A percentile compares a stretch with the other conserved stretches of the same genome.
phyloP scores from a whole-genome alignment of 2,888 invertebrate species.

The Drosophila macrothrix region DNA sequence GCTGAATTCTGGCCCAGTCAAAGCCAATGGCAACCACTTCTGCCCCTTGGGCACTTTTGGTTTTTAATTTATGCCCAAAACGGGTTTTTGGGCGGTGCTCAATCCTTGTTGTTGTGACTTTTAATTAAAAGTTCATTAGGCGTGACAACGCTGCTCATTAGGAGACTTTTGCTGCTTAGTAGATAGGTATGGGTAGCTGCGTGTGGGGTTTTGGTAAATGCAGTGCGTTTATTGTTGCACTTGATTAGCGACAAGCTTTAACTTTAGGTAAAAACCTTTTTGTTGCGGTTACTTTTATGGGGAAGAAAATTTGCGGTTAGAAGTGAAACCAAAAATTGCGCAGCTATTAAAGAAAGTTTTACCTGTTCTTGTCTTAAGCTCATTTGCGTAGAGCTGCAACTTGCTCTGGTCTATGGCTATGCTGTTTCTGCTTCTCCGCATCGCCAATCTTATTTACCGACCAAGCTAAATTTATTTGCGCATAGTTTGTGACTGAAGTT shows the following conservation, averaged over 20 bases:
- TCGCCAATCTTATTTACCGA: slow-evolving; percentile 11
- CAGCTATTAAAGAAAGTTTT: slow-evolving; percentile 61
- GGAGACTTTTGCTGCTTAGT: slow-evolving; percentile 42
- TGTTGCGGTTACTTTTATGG: slow-evolving; percentile 48
- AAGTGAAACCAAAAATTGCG: slow-evolving; percentile 48
- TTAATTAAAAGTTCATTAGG: slow-evolving; percentile 80
- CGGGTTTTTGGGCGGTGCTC: slow-evolving; percentile 53
- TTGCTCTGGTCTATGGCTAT: slow-evolving; percentile 5
- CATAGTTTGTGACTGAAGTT: slow-evolving; percentile 74
- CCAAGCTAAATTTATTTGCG: slow-evolving; percentile 66
- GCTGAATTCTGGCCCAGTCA: background rate
- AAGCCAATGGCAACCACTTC: slow-evolving; percentile 14
- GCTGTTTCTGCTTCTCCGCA: background rate
- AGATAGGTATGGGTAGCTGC: background rate
- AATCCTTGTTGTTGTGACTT: slow-evolving; percentile 56
- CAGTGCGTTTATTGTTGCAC: slow-evolving; percentile 55
- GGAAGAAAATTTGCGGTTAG: slow-evolving; percentile 15
- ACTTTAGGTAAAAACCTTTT: slow-evolving; percentile 34
- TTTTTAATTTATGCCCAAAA: slow-evolving; percentile 67
- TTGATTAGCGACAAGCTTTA: slow-evolving; percentile 70
- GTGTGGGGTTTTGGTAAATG: slow-evolving; percentile 18
- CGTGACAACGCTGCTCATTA: slow-evolving; percentile 72
- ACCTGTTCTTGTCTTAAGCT: slow-evolving; percentile 36
- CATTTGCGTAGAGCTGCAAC: slow-evolving; percentile 52
- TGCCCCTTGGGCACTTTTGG: slow-evolving; percentile 30